Percentiles rank a stretch among this genome's conserved stretches.
Conservation (phyloP, 2,797 vertebrate species). For the Takifugu ocellatus region DNA sequence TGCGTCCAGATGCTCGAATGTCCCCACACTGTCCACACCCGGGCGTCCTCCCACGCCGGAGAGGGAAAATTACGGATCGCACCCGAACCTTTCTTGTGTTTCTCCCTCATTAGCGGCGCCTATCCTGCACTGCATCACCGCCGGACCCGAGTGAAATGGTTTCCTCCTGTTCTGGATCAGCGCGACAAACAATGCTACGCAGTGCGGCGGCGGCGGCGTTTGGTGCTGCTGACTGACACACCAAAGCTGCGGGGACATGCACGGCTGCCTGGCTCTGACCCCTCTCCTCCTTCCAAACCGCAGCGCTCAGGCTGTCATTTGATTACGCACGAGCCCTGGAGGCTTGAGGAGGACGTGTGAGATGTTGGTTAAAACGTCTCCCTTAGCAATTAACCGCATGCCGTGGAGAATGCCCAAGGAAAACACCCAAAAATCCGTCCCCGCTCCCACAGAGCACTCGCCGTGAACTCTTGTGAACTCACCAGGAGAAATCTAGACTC, state of each 20-base stretch:
- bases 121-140: conserved; percentile 9
- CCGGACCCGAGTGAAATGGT: conserved; percentile 12
- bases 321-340: conserved; percentile 58
- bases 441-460: conserved; percentile 56
- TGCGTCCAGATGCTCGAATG: conserved; percentile 44
- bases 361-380: conserved; percentile 69
- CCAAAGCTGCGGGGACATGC: conserved; percentile 48
- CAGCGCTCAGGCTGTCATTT: conserved; percentile 52
- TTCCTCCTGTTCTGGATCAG: conserved; percentile 14
- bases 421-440: conserved; percentile 61
- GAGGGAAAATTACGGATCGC: conserved; percentile 8
- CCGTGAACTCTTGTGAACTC: conserved; percentile 67
- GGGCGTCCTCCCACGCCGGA: conserved; percentile 13
- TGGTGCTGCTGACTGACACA: conserved; percentile 48
- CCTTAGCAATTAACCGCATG: conserved; percentile 74
- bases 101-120: conserved; percentile 3
- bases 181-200: conserved; percentile 38
- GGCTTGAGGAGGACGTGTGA: conserved; percentile 71
- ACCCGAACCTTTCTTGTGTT: conserved; percentile 10
- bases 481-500: conserved; percentile 61
- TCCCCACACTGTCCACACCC: conserved; percentile 37
- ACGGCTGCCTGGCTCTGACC: conserved; percentile 51
- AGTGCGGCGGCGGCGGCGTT: conserved; percentile 23
- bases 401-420: conserved; percentile 69
- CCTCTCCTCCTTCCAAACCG: conserved; percentile 39